Evolutionary conservation across 2,888 invertebrate species (phyloP).

Genomic region (Penaeus monodon): DNA sequence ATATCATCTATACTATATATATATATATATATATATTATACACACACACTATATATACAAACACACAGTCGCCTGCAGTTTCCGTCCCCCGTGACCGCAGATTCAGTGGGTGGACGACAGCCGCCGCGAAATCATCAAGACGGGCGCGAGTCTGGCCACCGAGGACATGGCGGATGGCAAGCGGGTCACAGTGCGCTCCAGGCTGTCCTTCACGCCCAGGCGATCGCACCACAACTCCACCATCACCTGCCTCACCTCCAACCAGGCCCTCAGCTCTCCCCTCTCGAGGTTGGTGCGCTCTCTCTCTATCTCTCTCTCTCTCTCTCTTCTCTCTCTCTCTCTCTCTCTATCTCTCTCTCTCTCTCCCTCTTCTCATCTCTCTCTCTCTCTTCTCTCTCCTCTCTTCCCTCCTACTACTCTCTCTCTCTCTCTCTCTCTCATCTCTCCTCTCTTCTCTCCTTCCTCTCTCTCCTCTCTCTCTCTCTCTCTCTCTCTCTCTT

Average conservation of each 20-base stretch:
- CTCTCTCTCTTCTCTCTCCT: neutral
- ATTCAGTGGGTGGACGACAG: constrained; percentile 63
- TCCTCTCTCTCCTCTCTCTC: constrained; percentile 3
- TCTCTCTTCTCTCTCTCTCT: neutral
- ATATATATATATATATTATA: constrained; percentile 13
- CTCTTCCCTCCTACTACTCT: neutral
- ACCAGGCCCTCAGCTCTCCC: constrained; percentile 64
- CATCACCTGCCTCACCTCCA: constrained; percentile 80
- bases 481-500: neutral
- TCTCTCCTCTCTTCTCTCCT: neutral
- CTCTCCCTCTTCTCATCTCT: constrained; percentile 63
- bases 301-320: neutral
- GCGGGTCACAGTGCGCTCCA: constrained; percentile 87
- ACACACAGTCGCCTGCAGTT: too few relatives aligned
- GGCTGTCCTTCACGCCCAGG: constrained; percentile 85
- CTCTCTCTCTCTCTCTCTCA: constrained; percentile 17
- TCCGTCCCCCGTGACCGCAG: constrained; percentile 35
- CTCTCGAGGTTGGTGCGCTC: constrained; percentile 48
- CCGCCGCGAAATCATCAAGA: constrained; percentile 47
- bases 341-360: constrained; percentile 43
- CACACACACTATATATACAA: too few relatives aligned
- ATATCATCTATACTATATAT: constrained; percentile 1
- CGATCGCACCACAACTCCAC: constrained; percentile 91
- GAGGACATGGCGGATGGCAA: constrained; percentile 83
- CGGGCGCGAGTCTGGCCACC: constrained; percentile 78